These are phyloP conservation scores for Wiebesia pumilae DNA, from an alignment of 1,140 invertebrate genomes.

Conservation along the genomic window DNA sequence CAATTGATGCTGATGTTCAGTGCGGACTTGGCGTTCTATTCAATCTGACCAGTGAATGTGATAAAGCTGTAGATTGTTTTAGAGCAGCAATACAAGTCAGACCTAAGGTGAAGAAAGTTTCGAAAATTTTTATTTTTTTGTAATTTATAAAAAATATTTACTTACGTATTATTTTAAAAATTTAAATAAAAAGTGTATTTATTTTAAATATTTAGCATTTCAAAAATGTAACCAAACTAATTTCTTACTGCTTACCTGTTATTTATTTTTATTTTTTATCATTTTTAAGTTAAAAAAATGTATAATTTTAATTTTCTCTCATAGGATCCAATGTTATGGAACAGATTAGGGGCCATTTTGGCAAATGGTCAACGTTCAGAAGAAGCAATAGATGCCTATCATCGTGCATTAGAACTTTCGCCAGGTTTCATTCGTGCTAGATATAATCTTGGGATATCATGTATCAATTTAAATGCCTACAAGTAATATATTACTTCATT, in stretches of 20 bases:
- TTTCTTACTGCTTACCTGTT: too few relatives aligned
- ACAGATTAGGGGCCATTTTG: slow-evolving; percentile 95
- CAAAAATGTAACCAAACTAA: too few relatives aligned
- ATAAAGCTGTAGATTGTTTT: slow-evolving; percentile 98
- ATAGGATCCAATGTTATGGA: slow-evolving; percentile 96
- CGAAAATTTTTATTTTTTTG: neutral
- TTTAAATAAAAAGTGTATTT: too few relatives aligned
- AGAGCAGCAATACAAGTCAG: slow-evolving; percentile 88
- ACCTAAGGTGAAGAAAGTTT: slow-evolving; percentile 78
- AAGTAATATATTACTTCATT: slow-evolving; percentile 76
- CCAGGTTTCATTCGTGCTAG: slow-evolving; percentile 97
- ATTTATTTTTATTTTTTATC: neutral
- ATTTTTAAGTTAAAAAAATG: neutral
- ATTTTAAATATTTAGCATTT: too few relatives aligned
- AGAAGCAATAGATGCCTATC: slow-evolving; percentile 97
- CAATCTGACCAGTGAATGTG: slow-evolving; percentile 94
- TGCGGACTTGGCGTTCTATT: slow-evolving; percentile 96
- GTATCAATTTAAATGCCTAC: slow-evolving; percentile 96
- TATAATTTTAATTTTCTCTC: slow-evolving; percentile 36
- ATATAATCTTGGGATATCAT: slow-evolving; percentile 98
- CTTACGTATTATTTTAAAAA: too few relatives aligned
- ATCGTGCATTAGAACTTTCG: slow-evolving; percentile 90
- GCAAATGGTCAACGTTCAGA: slow-evolving; percentile 96
- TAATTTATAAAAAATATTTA: neutral
- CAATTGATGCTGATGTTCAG: slow-evolving; percentile 95